Base-by-base conservation (phyloP, 2,797 vertebrate species). In the Mallotus villosus region DNA sequence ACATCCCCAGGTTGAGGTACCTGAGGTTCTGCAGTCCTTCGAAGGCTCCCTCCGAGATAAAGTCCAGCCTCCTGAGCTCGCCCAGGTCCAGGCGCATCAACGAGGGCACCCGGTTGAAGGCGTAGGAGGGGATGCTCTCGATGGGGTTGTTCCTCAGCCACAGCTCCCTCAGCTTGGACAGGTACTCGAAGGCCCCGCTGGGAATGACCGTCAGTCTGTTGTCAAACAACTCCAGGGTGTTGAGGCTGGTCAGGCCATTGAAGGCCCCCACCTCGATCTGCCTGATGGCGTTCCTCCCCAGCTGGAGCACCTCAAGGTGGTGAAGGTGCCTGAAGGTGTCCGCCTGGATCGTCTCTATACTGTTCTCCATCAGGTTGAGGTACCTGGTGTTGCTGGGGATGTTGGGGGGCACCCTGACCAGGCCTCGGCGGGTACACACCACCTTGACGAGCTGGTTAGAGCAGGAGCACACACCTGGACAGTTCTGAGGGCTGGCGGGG, bases 361-460 rank as follows among this genome's bases (percentile, higher is more conserved):
- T 96, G 92, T 99, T 99, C 90, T 99, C 97, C 97, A 99, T 99
- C 74, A 99, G 93, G 90, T 98, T 98, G 86, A 99, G 95, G 83
- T 97, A 95, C 34, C 97, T 93, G 67, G 97, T 97, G 90, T 95
- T 97, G 86, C 94, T 85, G 29, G 97, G 97, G 85, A 99, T 96
- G 74, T 96, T 97, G 4, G 93, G 93, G 57, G 97, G 97, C 67
- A 97, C 97, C 84, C 94, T 92, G 1, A 95, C 89, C 75, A 99
- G 92, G 78, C 96, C 92, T 32, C 97, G 92, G 14, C 97, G 96
- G 25, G 96, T 99, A 81, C 97, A 99, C 78, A 99, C 97, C 92
- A 98, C 96, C 87, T 99, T 99, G 92, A 95, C 95, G 87, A 97
- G 94, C 94, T 98, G 96, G 92, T 95, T 97, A 92, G 93, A 96